A percentile compares a stretch with the other conserved stretches of the same genome.
Conservation (phyloP, 2,888 invertebrate genomes). For the Morpho achilles region DNA sequence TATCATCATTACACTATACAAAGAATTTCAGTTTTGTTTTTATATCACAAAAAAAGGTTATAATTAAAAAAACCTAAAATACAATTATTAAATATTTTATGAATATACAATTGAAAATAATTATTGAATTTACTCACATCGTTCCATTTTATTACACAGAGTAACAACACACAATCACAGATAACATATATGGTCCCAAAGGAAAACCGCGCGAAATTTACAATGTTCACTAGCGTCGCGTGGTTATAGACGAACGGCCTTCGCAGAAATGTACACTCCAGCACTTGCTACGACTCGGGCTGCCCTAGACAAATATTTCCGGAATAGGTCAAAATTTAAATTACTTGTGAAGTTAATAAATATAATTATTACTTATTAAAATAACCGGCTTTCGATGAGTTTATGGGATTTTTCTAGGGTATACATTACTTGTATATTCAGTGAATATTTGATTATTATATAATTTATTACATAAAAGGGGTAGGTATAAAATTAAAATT, state of each 20-base stretch:
- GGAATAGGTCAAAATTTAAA: constrained; percentile 7
- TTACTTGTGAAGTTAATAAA: background rate
- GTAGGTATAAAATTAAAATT: too few species aligned
- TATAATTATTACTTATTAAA: constrained; percentile 4
- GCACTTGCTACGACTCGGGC: background rate
- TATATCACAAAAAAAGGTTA: too few species aligned
- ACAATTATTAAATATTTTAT: too few species aligned
- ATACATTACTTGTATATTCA: constrained; percentile 6
- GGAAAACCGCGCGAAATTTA: constrained; percentile 12
- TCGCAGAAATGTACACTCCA: constrained; percentile 18
- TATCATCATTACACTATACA: too few species aligned
- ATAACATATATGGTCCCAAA: constrained; percentile 6
- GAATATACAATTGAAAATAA: too few species aligned
- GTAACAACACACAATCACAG: constrained; percentile 6
- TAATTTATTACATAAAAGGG: too few species aligned
- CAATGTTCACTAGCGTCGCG: constrained; percentile 13
- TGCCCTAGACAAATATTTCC: constrained; percentile 15
- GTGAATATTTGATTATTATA: background rate
- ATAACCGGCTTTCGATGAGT: constrained; percentile 2
- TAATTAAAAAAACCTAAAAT: too few species aligned
- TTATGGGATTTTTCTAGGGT: constrained; percentile 5
- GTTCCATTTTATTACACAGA: background rate
- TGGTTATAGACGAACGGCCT: constrained; percentile 20
- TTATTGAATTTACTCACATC: background rate
- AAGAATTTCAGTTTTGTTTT: too few species aligned